Conservation (phyloP, 2,888 invertebrate genomes). For the Amphipyra tragopoginis region DNA sequence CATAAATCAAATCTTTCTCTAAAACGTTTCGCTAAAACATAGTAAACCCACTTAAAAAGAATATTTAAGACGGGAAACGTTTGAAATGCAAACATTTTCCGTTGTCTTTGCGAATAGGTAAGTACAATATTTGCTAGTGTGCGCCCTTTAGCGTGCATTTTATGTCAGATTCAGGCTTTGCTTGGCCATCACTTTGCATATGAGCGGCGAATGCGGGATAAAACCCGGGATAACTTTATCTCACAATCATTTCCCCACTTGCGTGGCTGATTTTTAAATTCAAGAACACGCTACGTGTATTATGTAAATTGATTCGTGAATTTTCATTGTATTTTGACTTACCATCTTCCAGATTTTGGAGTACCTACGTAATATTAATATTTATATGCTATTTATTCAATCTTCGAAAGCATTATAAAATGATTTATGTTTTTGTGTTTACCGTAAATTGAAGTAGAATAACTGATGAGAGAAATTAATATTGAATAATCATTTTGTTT, state of each 20-base stretch:
- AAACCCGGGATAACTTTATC: conserved; percentile 77
- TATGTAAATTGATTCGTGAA: conserved; percentile 78
- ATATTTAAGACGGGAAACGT: conserved; percentile 42
- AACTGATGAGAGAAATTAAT: too few species aligned
- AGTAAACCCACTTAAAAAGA: conserved; percentile 43
- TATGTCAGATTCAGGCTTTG: conserved; percentile 69
- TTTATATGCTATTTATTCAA: conserved; percentile 51
- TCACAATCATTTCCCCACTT: conserved; percentile 68
- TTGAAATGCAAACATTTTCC: conserved; percentile 58
- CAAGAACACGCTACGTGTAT: conserved; percentile 73
- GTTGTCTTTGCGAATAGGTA: conserved; percentile 64
- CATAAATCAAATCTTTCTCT: conserved; percentile 24
- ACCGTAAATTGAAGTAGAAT: too few species aligned
- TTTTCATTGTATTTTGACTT: conserved; percentile 67
- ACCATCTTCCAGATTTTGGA: conserved; percentile 53
- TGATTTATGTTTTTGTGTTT: conserved; percentile 23
- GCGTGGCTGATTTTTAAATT: conserved; percentile 79
- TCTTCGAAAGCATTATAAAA: conserved; percentile 22
- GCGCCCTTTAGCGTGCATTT: conserved; percentile 70
- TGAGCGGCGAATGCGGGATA: conserved; percentile 69
- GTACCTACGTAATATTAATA: conserved; percentile 48
- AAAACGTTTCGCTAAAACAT: conserved; percentile 22
- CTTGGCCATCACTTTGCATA: conserved; percentile 75
- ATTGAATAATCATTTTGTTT: too few species aligned
- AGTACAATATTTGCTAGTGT: conserved; percentile 61